These are phyloP conservation scores for Diachasmimorpha longicaudata DNA, from an alignment of 1,140 invertebrate genomes.

Conservation along the genomic window DNA sequence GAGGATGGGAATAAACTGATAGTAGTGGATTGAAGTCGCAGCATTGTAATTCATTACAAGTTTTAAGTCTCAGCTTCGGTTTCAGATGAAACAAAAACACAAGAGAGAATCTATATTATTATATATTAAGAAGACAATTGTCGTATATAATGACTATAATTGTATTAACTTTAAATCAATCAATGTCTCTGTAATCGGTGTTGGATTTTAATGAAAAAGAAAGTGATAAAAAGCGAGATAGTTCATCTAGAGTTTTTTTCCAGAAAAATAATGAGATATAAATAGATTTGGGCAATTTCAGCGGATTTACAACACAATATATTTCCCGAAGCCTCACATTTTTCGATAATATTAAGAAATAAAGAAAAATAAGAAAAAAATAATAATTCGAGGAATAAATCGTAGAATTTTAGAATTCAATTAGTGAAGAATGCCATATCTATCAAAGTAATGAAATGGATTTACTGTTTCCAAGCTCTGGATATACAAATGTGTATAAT, in stretches of 20 bases:
- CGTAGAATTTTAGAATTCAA: background rate
- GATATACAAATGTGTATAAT: constrained; percentile 44
- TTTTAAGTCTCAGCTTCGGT: constrained; percentile 19
- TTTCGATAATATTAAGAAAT: background rate
- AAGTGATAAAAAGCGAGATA: background rate
- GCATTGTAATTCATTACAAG: constrained; percentile 12
- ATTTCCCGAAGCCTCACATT: background rate
- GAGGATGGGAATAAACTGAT: background rate
- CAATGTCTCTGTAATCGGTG: constrained; percentile 18
- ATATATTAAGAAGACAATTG: background rate
- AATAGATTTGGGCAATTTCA: background rate
- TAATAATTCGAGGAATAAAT: background rate
- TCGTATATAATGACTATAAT: constrained; percentile 13
- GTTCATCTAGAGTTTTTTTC: background rate
- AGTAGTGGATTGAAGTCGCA: background rate
- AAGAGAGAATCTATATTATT: constrained; percentile 18
- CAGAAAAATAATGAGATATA: background rate
- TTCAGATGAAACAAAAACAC: background rate
- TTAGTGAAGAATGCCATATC: constrained; percentile 3
- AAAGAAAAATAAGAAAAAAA: background rate
- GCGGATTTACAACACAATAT: background rate
- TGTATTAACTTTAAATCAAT: constrained; percentile 1
- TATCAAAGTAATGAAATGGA: constrained; percentile 35
- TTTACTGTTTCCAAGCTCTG: constrained; percentile 37
- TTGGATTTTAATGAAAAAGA: constrained; percentile 7